These are phyloP conservation scores for Nestor notabilis DNA, from an alignment of 2,113 vertebrate genomes.

Conservation along the genomic window DNA sequence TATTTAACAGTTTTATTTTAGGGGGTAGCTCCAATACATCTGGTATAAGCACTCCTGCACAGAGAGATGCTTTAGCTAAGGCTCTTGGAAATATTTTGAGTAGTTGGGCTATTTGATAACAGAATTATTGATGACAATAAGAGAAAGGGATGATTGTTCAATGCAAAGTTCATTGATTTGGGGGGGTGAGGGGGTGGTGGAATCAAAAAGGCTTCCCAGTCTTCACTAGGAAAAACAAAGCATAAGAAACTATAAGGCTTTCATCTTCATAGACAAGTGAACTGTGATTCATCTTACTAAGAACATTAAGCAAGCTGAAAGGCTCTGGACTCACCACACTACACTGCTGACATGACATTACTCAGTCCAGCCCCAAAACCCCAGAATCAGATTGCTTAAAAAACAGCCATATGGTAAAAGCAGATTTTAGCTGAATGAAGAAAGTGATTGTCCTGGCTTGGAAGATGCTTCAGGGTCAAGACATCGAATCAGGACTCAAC, in stretches of 20 bases:
- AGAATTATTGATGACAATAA: not conserved
- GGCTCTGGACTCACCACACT: not conserved
- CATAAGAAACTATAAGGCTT: not conserved
- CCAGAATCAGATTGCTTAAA: not conserved
- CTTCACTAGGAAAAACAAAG: not conserved
- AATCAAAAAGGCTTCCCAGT: not conserved
- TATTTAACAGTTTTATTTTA: not conserved
- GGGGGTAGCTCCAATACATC: not conserved
- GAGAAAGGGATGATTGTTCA: not conserved
- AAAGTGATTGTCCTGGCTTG: not conserved
- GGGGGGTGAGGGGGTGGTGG: not conserved
- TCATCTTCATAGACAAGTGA: not conserved
- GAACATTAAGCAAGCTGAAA: not conserved
- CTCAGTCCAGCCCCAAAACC: not conserved
- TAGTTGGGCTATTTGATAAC: not conserved
- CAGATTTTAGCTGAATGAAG: not conserved
- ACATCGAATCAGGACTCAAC: not conserved
- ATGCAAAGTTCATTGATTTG: not conserved
- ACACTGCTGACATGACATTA: not conserved
- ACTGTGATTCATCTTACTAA: not conserved
- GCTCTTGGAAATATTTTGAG: not conserved
- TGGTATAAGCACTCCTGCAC: not conserved
- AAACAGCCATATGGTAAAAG: not conserved
- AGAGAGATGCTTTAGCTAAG: not conserved
- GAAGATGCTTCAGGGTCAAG: not conserved